phyloP scores from a whole-genome alignment of 2,797 vertebrate genomes.

The Falco berigora region DNA sequence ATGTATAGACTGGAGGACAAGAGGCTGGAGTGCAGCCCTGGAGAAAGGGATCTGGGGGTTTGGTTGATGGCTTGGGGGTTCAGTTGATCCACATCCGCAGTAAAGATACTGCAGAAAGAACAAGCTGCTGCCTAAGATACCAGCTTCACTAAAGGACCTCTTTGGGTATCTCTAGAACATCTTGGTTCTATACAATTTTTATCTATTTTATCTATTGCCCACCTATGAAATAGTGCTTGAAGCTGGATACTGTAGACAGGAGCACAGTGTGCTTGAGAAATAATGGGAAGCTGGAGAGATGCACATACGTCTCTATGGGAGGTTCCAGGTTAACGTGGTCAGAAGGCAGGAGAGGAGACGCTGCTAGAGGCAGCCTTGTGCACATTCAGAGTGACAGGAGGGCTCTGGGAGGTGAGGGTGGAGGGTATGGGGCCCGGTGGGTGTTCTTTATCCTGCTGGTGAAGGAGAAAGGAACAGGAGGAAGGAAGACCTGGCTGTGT shows the following conservation, averaged over 20 bases:
- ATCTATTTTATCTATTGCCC: not conserved
- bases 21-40: not conserved
- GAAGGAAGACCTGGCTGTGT: not conserved
- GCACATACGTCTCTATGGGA: not conserved
- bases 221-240: not conserved
- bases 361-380: not conserved
- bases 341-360: not conserved
- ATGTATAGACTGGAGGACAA: not conserved
- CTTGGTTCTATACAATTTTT: no score
- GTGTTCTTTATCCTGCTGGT: not conserved
- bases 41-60: not conserved
- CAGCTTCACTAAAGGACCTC: no score
- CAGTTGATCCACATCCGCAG: not conserved
- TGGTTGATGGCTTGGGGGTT: not conserved
- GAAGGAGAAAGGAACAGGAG: not conserved
- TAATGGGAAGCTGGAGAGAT: not conserved
- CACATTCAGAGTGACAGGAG: not conserved
- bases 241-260: not conserved
- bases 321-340: not conserved
- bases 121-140: no score
- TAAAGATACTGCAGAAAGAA: no score
- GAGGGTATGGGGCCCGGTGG: not conserved
- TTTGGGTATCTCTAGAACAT: no score
- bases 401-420: not conserved
- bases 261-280: not conserved